Base-by-base conservation (phyloP, 2,797 vertebrate genomes). In the Graptemys geographica region DNA sequence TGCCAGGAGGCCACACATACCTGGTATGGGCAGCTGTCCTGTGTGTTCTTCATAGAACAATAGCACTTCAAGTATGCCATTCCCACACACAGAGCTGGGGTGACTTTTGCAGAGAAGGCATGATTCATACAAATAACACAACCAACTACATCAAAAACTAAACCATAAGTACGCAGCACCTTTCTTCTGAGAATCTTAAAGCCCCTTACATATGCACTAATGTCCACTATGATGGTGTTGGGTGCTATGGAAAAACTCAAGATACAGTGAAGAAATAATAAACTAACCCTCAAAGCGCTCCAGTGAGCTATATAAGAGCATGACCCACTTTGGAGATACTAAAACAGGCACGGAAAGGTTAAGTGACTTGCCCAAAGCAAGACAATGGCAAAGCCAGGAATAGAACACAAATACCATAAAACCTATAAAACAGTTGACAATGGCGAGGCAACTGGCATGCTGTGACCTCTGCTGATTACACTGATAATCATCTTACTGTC, bases 181-280 rank as follows among this genome's bases (percentile, higher is more conserved):
- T 4, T 8, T 11, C 13, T 91, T 52, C 37, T 72, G 41, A 72
- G 52, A 27, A 93, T 92, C 88, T 90, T 81, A 87, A 85, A 87
- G 44, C 90, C 13, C 6, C 2, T 86, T 74, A 81, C 21, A 33
- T 81, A 44, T 83, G 56, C 8, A n/a, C 74, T 84, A 13, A 18
- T 92, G 10, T 81, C 89, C 27, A 44, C 59, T 89, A 4, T 81
- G 57, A 49, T 79, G 23, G 33, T 81, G 62, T 65, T 62, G 47
- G 51, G 51, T 52, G n/a, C 37, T 41, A 53, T 23, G 9, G 81
- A 65, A 90, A 90, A 90, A 74, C 56, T 56, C 74, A 84, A 89
- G 55, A 79, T 56, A 84, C 83, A n/a, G 19, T 65, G 49, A 27
- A 57, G 27, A 84, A 62, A 33, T 13, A 62, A 33, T 33, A 33